A percentile compares a stretch with the other conserved stretches of the same genome.
phyloP scores from a whole-genome alignment of 2,797 vertebrate genomes.

The Philypnodon macrostomus region DNA sequence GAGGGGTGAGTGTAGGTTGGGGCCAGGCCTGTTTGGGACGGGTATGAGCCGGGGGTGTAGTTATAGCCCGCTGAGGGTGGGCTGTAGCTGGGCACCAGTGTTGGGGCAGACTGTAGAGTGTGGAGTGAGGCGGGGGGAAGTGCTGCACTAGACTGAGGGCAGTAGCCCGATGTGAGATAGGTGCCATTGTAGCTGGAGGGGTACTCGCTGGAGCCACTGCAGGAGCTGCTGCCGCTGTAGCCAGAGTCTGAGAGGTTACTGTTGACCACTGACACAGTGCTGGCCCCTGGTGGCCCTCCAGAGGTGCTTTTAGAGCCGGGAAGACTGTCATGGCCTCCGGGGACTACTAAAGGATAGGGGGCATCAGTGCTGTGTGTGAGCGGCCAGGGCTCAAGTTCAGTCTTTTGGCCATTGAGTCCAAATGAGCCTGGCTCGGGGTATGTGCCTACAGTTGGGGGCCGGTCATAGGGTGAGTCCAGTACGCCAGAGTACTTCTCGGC shows the following conservation, averaged over 20 bases:
- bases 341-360: constrained; percentile 81
- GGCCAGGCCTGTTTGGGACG: constrained; percentile 80
- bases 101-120: constrained; percentile 81
- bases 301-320: constrained; percentile 79
- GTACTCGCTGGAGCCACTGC: constrained; percentile 82
- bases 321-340: constrained; percentile 85
- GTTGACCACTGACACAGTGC: constrained; percentile 78
- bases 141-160: constrained; percentile 81
- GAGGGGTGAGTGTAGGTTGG: constrained; percentile 82
- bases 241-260: constrained; percentile 83
- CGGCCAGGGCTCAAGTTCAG: constrained; percentile 89
- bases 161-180: constrained; percentile 90
- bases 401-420: constrained; percentile 80
- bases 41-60: constrained; percentile 83
- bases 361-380: constrained; percentile 81
- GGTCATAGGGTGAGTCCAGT: constrained; percentile 89
- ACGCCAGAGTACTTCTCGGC: constrained; percentile 96
- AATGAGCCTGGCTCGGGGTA: constrained; percentile 85
- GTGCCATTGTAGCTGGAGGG: constrained; percentile 85
- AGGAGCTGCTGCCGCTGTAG: constrained; percentile 81
- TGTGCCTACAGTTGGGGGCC: constrained; percentile 75
- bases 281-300: constrained; percentile 75
- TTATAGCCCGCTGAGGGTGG: constrained; percentile 87
- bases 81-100: constrained; percentile 85
- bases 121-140: constrained; percentile 85